These are phyloP conservation scores for Diarsia mendica DNA, from an alignment of 2,888 invertebrate genomes.

Conservation along the genomic window DNA sequence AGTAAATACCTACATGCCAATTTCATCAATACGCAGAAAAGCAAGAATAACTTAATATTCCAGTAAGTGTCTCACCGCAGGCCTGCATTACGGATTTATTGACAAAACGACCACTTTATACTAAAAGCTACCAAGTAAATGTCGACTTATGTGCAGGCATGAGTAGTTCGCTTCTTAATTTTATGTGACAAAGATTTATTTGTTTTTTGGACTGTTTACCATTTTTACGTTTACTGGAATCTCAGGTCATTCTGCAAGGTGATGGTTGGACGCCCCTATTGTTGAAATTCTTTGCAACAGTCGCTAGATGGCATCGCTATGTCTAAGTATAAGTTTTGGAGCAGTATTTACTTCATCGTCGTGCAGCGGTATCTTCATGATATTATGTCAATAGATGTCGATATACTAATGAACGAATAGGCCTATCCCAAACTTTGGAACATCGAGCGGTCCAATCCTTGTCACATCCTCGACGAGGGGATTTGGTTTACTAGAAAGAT, in stretches of 20 bases:
- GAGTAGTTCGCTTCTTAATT: conserved; percentile 36
- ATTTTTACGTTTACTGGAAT: conserved; percentile 9
- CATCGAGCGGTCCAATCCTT: no score
- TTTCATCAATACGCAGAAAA: conserved; percentile 39
- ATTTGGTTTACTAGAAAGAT: no score
- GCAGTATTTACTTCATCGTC: no score
- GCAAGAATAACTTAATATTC: conserved; percentile 46
- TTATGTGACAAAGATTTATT: conserved; percentile 54
- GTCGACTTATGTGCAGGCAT: conserved; percentile 10
- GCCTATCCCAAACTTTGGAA: no score
- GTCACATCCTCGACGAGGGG: no score
- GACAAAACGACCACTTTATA: conserved; percentile 40
- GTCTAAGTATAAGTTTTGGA: not conserved
- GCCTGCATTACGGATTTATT: conserved; percentile 53
- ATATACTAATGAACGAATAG: no score
- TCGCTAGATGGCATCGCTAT: not conserved
- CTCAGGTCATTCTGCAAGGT: not conserved
- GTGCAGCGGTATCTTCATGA: no score
- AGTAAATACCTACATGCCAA: conserved; percentile 26
- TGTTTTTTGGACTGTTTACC: conserved; percentile 15
- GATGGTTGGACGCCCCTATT: no score
- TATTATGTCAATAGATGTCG: no score
- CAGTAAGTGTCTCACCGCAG: conserved; percentile 39
- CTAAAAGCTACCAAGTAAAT: conserved; percentile 25
- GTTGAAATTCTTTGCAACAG: not conserved